These are phyloP conservation scores for Nerophis lumbriciformis DNA, from an alignment of 2,113 vertebrate species.

Conservation along the genomic window DNA sequence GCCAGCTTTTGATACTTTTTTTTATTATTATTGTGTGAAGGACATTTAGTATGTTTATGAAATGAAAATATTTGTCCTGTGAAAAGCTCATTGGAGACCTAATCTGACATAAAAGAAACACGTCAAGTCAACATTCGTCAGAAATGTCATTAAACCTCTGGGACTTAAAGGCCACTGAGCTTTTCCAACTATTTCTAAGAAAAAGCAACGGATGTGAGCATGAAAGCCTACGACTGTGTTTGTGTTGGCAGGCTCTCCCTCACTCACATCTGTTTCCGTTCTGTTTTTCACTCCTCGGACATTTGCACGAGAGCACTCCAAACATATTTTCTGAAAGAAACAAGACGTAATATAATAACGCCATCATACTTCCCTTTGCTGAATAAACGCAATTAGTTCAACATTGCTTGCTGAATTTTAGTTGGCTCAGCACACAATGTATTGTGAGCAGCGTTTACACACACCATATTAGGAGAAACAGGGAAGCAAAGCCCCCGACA, in stretches of 20 bases:
- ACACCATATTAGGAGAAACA: background rate
- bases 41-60: background rate
- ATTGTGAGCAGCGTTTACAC: no score
- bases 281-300: conserved; percentile 17
- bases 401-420: background rate
- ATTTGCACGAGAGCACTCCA: background rate
- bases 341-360: background rate
- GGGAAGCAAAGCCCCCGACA: background rate
- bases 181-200: conserved; percentile 41
- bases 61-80: background rate
- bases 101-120: conserved; percentile 9
- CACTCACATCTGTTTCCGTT: conserved; percentile 61
- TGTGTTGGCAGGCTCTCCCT: conserved; percentile 54
- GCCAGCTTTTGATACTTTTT: no score
- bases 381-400: background rate
- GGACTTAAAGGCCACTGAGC: conserved; percentile 31
- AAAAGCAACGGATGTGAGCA: conserved; percentile 39
- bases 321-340: background rate
- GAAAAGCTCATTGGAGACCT: background rate
- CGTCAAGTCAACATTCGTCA: conserved; percentile 14
- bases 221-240: conserved; percentile 51
- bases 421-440: background rate
- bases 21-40: no score
- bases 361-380: background rate
- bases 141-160: conserved; percentile 23